These are phyloP conservation scores for Leptopilina boulardi DNA, from an alignment of 1,140 invertebrate species.

Conservation along the genomic window DNA sequence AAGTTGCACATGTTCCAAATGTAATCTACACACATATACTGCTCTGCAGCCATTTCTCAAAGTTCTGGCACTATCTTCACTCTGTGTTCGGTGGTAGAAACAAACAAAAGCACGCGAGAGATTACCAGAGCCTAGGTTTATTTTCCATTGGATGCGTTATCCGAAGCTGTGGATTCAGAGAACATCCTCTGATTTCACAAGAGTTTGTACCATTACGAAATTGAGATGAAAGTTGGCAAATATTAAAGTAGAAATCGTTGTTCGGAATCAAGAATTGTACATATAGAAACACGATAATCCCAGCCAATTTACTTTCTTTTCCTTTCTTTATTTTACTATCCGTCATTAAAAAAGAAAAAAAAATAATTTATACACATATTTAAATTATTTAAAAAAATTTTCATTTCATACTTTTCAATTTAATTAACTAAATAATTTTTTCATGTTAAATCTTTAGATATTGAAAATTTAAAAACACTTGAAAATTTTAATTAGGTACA, in stretches of 20 bases:
- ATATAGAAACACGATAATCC: not conserved
- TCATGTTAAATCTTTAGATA: no score
- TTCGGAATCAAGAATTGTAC: not conserved
- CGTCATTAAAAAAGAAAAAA: no score
- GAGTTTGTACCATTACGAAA: not conserved
- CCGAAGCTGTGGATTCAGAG: slow-evolving; percentile 17
- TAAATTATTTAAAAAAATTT: no score
- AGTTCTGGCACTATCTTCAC: slow-evolving; percentile 23
- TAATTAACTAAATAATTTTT: no score
- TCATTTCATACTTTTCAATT: no score
- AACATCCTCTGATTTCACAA: not conserved
- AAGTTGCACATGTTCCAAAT: not conserved
- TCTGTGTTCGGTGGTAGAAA: slow-evolving; percentile 1
- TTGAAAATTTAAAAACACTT: no score
- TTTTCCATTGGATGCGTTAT: slow-evolving; percentile 22
- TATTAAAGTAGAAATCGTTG: not conserved
- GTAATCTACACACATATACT: not conserved
- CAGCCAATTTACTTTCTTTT: not conserved
- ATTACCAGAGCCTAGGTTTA: slow-evolving; percentile 23
- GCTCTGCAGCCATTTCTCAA: not conserved
- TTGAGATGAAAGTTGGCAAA: slow-evolving; percentile 24
- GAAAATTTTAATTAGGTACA: no score
- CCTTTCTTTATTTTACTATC: not conserved
- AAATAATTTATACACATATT: no score
- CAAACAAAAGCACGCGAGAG: not conserved